These are phyloP conservation scores for Diogma glabrata DNA, from an alignment of 2,888 invertebrate species.

Conservation along the genomic window DNA sequence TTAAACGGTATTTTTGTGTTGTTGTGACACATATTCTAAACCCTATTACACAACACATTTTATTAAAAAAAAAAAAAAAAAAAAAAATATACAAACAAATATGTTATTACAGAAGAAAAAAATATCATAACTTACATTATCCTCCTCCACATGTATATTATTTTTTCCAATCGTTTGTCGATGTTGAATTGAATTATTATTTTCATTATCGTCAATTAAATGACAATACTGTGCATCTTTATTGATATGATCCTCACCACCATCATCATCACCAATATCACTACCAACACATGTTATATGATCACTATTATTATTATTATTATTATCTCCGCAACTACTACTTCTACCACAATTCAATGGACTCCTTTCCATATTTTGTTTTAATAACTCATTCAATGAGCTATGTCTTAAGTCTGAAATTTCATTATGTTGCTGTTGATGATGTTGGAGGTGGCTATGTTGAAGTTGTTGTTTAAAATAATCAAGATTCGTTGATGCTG, in stretches of 20 bases:
- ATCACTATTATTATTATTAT: background rate
- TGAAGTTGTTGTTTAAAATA: too few species aligned
- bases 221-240: slow-evolving; percentile 6
- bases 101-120: too few species aligned
- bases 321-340: background rate
- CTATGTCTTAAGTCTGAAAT: slow-evolving; percentile 1
- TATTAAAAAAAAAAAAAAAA: too few species aligned
- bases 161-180: too few species aligned
- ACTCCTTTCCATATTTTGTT: slow-evolving; percentile 7
- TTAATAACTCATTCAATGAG: background rate
- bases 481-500: too few species aligned
- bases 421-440: background rate
- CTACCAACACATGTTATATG: background rate
- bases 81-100: too few species aligned
- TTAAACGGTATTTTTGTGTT: too few species aligned
- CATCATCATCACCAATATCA: background rate
- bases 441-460: too few species aligned
- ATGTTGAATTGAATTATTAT: background rate
- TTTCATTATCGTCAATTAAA: slow-evolving; percentile 3
- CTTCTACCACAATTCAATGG: too few species aligned
- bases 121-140: slow-evolving; percentile 2
- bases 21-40: too few species aligned
- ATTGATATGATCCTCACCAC: background rate
- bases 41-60: too few species aligned
- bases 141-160: background rate